A percentile compares a stretch with the other conserved stretches of the same genome.
These are phyloP conservation scores for Archips crataeganus DNA, from an alignment of 2,888 invertebrate genomes.

Conservation along the genomic window DNA sequence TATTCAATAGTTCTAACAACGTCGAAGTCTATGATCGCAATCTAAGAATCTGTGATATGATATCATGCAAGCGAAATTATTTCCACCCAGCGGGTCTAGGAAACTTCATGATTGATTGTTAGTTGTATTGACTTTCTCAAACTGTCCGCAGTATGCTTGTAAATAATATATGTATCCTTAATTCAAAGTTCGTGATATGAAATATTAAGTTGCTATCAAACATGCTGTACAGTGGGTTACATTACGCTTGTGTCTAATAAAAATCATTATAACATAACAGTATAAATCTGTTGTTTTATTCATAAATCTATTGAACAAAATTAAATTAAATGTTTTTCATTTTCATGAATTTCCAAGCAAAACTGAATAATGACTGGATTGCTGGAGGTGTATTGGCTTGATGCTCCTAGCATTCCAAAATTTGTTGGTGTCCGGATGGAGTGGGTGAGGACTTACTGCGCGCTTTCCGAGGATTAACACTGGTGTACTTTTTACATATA, in stretches of 20 bases:
- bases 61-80: background rate
- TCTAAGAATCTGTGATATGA: background rate
- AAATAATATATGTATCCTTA: slow-evolving; percentile 43
- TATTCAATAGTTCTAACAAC: slow-evolving; percentile 9
- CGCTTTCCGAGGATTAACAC: no score
- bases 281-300: slow-evolving; percentile 20
- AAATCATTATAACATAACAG: slow-evolving; percentile 52
- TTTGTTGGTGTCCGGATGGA: background rate
- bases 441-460: background rate
- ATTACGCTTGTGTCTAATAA: slow-evolving; percentile 61
- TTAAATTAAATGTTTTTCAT: background rate
- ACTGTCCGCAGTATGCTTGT: slow-evolving; percentile 23
- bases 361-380: background rate
- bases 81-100: background rate
- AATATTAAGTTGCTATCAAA: slow-evolving; percentile 52
- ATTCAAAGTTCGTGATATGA: slow-evolving; percentile 47
- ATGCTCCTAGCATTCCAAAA: background rate
- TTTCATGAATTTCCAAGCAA: background rate
- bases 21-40: background rate
- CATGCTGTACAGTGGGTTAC: slow-evolving; percentile 56
- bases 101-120: slow-evolving; percentile 1
- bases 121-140: slow-evolving; percentile 7
- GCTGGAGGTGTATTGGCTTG: background rate
- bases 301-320: background rate
- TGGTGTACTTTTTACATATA: no score